Conservation (phyloP, 2,113 vertebrate species). For the Corythornis vintsioides region DNA sequence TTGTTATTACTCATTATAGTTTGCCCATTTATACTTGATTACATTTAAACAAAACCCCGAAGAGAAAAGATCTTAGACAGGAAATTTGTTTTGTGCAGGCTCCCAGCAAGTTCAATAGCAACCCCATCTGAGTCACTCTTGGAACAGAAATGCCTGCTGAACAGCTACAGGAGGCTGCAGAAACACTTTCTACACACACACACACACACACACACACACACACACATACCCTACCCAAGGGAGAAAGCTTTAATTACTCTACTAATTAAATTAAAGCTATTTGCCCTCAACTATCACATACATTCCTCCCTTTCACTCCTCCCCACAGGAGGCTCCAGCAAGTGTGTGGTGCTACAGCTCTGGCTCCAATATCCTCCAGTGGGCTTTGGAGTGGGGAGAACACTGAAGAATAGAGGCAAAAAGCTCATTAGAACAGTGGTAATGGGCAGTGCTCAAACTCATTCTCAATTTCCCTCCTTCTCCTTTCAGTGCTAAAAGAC, state of each 20-base stretch:
- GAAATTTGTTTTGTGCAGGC: conserved; percentile 39
- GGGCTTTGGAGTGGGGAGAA: not conserved
- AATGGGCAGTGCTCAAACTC: not conserved
- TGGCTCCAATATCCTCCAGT: not conserved
- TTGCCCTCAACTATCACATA: conserved; percentile 19
- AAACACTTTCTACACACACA: not conserved
- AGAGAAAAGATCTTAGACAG: conserved; percentile 28
- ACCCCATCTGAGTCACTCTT: conserved; percentile 47
- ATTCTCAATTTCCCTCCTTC: not conserved
- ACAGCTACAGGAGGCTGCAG: not conserved
- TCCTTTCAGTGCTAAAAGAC: not conserved
- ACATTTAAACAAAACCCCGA: conserved; percentile 47
- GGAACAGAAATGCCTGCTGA: not conserved
- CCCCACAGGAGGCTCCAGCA: not conserved
- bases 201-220: not conserved
- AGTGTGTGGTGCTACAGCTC: not conserved
- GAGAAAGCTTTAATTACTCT: conserved; percentile 69
- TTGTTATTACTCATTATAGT: not conserved
- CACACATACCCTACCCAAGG: not conserved
- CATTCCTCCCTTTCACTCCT: not conserved
- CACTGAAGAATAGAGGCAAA: not conserved
- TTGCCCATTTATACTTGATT: conserved; percentile 38
- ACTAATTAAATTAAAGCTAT: conserved; percentile 70
- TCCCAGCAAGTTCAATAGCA: conserved; percentile 21
- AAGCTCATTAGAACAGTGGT: not conserved